Conservation (phyloP, 2,888 invertebrate genomes). For the Apoderus coryli region DNA sequence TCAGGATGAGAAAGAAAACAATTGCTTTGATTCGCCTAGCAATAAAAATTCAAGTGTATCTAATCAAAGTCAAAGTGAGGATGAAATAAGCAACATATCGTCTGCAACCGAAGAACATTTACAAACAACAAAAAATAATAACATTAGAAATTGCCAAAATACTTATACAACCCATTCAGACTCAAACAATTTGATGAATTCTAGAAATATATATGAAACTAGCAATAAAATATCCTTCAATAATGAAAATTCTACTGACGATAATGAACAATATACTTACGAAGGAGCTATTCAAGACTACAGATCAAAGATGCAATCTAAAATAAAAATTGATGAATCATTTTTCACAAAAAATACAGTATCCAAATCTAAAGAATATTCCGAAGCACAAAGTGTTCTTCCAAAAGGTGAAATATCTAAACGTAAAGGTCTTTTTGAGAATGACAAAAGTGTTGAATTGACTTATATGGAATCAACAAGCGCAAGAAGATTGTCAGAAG, state of each 20-base stretch:
- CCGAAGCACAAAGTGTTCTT: slow-evolving; percentile 30
- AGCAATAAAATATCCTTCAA: not conserved
- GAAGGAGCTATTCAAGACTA: slow-evolving; percentile 80
- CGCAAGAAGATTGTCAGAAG: slow-evolving; percentile 41
- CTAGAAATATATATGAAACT: slow-evolving; percentile 12
- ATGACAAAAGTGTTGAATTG: slow-evolving; percentile 40
- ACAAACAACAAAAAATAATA: slow-evolving; percentile 43
- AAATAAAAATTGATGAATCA: slow-evolving; percentile 28
- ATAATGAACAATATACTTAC: slow-evolving; percentile 67
- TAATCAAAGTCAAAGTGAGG: slow-evolving; percentile 29
- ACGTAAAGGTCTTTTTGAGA: slow-evolving; percentile 70
- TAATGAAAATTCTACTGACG: slow-evolving; percentile 42
- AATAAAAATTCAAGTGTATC: slow-evolving; percentile 24
- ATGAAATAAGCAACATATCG: slow-evolving; percentile 20
- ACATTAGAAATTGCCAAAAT: slow-evolving; percentile 31
- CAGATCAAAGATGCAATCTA: slow-evolving; percentile 54
- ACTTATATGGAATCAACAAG: slow-evolving; percentile 31
- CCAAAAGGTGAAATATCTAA: slow-evolving; percentile 74
- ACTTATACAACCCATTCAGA: slow-evolving; percentile 14
- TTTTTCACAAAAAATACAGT: slow-evolving; percentile 23
- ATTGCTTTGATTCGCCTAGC: slow-evolving; percentile 21
- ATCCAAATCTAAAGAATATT: slow-evolving; percentile 25
- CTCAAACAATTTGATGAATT: slow-evolving; percentile 13
- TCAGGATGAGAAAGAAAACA: slow-evolving; percentile 26
- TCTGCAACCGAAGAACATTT: slow-evolving; percentile 13